A percentile compares a stretch with the other conserved stretches of the same genome.
phyloP scores from a whole-genome alignment of 2,888 invertebrate genomes.

The Tetragonisca angustula region DNA sequence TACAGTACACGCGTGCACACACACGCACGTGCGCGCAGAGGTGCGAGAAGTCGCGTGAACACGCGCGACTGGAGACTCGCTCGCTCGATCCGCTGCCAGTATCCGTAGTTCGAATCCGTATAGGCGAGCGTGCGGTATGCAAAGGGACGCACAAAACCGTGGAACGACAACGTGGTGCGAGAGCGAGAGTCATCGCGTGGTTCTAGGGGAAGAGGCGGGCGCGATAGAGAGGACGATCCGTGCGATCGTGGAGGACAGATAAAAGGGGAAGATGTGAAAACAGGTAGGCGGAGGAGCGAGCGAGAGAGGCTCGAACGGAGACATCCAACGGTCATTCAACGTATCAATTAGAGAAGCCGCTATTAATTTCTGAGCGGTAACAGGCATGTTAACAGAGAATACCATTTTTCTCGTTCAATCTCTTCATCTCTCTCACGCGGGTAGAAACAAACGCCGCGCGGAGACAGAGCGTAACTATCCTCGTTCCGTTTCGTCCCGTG shows the following conservation, averaged over 20 bases:
- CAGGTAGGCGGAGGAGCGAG: conserved; percentile 52
- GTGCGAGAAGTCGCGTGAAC: conserved; percentile 23
- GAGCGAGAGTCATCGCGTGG: conserved; percentile 33
- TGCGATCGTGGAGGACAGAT: conserved; percentile 50
- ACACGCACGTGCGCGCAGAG: background rate
- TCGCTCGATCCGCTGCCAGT: background rate
- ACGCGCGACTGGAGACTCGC: conserved; percentile 8
- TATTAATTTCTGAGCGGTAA: conserved; percentile 79
- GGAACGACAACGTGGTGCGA: conserved; percentile 21
- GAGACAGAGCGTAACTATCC: conserved; percentile 13
- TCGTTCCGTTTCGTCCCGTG: background rate
- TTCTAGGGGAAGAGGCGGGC: conserved; percentile 23
- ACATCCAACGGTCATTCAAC: conserved; percentile 74
- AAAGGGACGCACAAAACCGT: conserved; percentile 61
- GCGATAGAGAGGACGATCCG: conserved; percentile 53
- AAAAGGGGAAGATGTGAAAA: conserved; percentile 46
- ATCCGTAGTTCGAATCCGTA: conserved; percentile 33
- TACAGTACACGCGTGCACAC: background rate
- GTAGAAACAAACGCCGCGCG: conserved; percentile 12
- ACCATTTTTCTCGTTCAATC: conserved; percentile 75
- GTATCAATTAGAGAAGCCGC: conserved; percentile 79
- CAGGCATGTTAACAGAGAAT: conserved; percentile 76
- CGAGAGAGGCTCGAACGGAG: conserved; percentile 47
- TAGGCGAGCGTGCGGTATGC: conserved; percentile 62
- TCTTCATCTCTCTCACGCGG: conserved; percentile 59